Conservation (phyloP, 2,888 invertebrate species). For the Ryuthela nishihirai region DNA sequence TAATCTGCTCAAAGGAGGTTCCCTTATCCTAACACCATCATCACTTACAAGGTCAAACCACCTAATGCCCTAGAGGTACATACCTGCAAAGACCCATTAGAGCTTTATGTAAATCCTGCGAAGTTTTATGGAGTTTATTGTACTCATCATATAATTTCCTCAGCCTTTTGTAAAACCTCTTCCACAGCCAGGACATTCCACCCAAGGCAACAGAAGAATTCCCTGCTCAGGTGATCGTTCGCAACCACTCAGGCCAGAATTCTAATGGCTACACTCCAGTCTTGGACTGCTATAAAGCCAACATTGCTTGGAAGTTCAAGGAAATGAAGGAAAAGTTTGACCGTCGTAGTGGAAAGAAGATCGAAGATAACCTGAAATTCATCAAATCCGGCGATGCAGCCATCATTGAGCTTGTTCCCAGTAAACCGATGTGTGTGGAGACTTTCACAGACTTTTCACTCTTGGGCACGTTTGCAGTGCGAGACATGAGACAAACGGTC, state of each 20-base stretch:
- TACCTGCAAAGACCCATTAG: too few species aligned
- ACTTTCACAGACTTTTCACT: slow-evolving; percentile 97
- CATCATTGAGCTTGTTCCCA: slow-evolving; percentile 87
- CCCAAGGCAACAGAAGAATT: slow-evolving; percentile 92
- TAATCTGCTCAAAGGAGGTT: too few species aligned
- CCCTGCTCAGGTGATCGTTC: slow-evolving; percentile 95
- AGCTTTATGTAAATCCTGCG: too few species aligned
- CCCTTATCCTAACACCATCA: too few species aligned
- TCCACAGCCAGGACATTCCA: slow-evolving; percentile 94
- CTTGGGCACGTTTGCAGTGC: slow-evolving; percentile 93
- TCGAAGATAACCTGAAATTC: slow-evolving; percentile 76
- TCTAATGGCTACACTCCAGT: slow-evolving; percentile 98
- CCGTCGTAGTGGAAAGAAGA: slow-evolving; percentile 82
- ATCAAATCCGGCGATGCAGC: slow-evolving; percentile 97
- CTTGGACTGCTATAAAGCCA: slow-evolving; percentile 99
- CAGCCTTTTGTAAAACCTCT: too few species aligned
- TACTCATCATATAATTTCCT: too few species aligned
- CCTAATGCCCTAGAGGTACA: too few species aligned
- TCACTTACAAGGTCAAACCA: too few species aligned
- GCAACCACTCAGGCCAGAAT: slow-evolving; percentile 99
- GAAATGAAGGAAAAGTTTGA: slow-evolving; percentile 98
- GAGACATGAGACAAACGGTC: slow-evolving; percentile 99
- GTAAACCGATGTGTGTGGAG: slow-evolving; percentile 98
- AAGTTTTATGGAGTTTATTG: too few species aligned
- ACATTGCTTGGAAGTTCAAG: slow-evolving; percentile 99